Evolutionary conservation across 35 echinoderm and acorn worm species (phyloP).

Genomic region (Chiridota heheva): DNA sequence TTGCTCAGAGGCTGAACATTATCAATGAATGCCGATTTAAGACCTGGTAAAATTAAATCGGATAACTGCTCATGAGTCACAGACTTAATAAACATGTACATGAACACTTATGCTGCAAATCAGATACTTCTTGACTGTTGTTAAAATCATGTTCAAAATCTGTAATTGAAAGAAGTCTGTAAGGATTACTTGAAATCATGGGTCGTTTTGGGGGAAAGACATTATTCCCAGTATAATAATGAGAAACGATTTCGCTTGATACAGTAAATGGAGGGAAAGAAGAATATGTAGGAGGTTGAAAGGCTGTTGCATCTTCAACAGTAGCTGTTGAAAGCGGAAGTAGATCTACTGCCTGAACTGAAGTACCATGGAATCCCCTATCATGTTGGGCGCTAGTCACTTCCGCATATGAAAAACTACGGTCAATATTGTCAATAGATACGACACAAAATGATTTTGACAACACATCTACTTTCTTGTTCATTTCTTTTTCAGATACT

Average conservation of each 20-base stretch:
- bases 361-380: conserved; percentile 61
- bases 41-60: conserved; percentile 9
- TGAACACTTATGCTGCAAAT: conserved; percentile 1
- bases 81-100: conserved; percentile 34
- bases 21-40: conserved; percentile 1
- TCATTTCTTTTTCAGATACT: conserved; percentile 20
- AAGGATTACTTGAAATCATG: neutral
- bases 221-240: neutral
- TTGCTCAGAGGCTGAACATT: neutral
- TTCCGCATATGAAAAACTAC: conserved; percentile 10
- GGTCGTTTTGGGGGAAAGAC: neutral
- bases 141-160: neutral
- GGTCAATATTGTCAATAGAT: conserved; percentile 55
- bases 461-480: neutral
- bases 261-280: neutral
- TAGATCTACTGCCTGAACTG: conserved; percentile 53
- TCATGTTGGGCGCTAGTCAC: neutral
- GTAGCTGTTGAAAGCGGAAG: neutral
- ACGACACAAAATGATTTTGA: conserved; percentile 19
- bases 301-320: neutral
- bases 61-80: neutral
- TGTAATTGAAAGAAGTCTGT: neutral
- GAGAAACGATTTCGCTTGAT: neutral
- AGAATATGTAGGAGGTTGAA: no score
- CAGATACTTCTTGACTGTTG: neutral